A percentile compares a stretch with the other conserved stretches of the same genome.
phyloP scores from a whole-genome alignment of 2,113 vertebrate genomes.

The Myotis lucifugus region DNA sequence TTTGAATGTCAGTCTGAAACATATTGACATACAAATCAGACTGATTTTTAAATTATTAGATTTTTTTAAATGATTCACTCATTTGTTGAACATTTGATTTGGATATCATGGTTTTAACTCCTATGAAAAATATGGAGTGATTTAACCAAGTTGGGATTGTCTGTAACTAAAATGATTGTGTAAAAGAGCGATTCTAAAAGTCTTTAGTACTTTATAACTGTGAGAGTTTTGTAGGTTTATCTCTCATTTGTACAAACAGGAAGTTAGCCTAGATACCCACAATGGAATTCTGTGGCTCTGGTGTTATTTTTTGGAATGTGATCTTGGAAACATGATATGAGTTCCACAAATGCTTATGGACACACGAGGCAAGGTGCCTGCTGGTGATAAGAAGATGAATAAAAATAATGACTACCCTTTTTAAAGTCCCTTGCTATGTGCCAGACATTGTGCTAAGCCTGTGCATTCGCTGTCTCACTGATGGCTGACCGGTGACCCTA shows the following conservation, averaged over 20 bases:
- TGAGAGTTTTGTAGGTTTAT: neutral
- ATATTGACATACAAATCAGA: neutral
- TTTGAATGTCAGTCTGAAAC: neutral
- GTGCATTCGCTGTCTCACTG: accelerated
- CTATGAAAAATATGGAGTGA: neutral
- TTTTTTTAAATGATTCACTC: neutral
- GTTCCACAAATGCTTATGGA: neutral
- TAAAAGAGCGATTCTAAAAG: neutral
- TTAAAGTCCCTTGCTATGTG: neutral
- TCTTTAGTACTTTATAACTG: neutral
- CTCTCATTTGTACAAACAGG: neutral
- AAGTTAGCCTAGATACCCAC: neutral
- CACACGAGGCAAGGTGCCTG: neutral
- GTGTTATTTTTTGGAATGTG: conserved; percentile 8
- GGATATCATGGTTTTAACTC: neutral
- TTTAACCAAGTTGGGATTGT: neutral
- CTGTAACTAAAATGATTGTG: neutral
- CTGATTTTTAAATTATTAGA: neutral
- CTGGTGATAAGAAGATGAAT: conserved; percentile 38
- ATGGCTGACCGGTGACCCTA: neutral
- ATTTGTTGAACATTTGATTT: neutral
- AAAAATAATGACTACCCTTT: neutral
- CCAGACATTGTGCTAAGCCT: neutral
- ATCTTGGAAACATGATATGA: neutral
- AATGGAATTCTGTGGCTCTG: neutral